Base-by-base conservation (phyloP, 2,888 invertebrate genomes). In the Tinea semifulvella region DNA sequence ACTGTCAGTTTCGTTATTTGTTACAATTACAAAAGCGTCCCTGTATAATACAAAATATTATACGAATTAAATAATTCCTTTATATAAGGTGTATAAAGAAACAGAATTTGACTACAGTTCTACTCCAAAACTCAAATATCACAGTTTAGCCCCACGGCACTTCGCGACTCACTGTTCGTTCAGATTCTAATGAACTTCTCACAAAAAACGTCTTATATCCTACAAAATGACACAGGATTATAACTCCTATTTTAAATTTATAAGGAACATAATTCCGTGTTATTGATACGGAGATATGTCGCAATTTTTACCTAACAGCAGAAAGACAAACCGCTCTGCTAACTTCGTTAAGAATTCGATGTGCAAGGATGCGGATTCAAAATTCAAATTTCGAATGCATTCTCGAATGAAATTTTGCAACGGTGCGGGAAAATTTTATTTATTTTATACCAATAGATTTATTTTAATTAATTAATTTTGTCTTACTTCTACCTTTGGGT, bases 81-180 rank as follows among this genome's bases (percentile, higher is more conserved):
- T n/a, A n/a, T n/a, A n/a, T n/a, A n/a, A n/a, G n/a, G n/a, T n/a
- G n/a, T n/a, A n/a, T n/a, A n/a, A n/a, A n/a, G n/a, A n/a, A n/a
- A n/a, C n/a, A n/a, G n/a, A n/a, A n/a, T n/a, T n/a, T n/a, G n/a
- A n/a, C n/a, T n/a, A n/a, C n/a, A n/a, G n/a, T n/a, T n/a, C n/a
- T n/a, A n/a, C n/a, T n/a, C n/a, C 26, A 31, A 31, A 31, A 31
- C 31, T 31, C 31, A 31, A 31, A 31, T 31, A 31, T 31, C 31
- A 14, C 31, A 31, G 31, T 31, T 31, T 31, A 31, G 31, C 31
- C 31, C 31, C 31, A 31, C 11, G 31, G 31, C 31, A 31, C 31
- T 31, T 31, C 13, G 31, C 31, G 31, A 31, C 31, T 31, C 31
- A 31, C 31, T 31, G 31, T 31, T 31, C 31, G 31, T 31, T 31